Conservation (phyloP, 2,113 vertebrate genomes). For the Prinia subflava region DNA sequence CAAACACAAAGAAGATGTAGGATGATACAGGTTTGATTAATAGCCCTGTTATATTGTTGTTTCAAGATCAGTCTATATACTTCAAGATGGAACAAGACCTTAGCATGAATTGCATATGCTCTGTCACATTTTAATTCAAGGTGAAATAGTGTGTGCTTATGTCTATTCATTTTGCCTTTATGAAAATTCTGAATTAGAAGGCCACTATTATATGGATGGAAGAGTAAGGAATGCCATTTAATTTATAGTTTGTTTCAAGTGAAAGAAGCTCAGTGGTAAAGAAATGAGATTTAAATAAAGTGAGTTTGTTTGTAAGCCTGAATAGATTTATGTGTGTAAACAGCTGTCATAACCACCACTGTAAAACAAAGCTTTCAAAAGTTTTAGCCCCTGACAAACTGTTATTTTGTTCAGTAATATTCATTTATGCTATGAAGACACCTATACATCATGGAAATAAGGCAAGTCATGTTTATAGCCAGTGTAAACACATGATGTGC, state of each 20-base stretch:
- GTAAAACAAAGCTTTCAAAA: not conserved
- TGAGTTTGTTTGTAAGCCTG: not conserved
- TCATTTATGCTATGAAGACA: not conserved
- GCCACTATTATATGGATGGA: not conserved
- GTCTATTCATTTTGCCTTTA: not conserved
- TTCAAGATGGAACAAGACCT: not conserved
- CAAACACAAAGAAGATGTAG: not conserved
- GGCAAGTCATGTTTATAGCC: not conserved
- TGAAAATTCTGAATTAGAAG: not conserved
- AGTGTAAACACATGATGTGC: not conserved
- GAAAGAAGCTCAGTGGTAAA: not conserved
- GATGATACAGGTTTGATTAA: not conserved
- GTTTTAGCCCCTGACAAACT: not conserved
- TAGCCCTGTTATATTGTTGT: not conserved
- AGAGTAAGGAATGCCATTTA: not conserved
- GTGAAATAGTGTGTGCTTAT: not conserved
- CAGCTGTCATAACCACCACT: not conserved
- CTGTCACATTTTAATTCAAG: not conserved
- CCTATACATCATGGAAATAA: not conserved
- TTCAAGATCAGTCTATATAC: not conserved
- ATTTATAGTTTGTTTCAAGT: not conserved
- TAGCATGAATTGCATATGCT: not conserved
- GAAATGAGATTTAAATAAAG: not conserved
- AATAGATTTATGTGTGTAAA: not conserved
- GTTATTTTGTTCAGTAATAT: not conserved